A percentile compares a stretch with the other conserved stretches of the same genome.
Evolutionary conservation across 2,888 invertebrate genomes (phyloP).

Genomic region (Habrosyne pyritoides): DNA sequence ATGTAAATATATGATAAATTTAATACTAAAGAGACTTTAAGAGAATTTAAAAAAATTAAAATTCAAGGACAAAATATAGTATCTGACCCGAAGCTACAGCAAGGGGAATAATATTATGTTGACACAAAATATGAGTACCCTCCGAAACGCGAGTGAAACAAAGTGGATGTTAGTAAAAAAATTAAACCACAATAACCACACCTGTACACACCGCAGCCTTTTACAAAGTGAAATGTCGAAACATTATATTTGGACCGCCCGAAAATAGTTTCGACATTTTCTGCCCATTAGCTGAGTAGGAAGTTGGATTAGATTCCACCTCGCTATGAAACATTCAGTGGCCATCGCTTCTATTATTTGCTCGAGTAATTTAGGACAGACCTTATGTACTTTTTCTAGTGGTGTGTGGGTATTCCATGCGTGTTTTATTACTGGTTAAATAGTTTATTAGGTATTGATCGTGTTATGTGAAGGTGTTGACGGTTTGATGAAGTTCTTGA

Average conservation of each 20-base stretch:
- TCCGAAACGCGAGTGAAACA: too few relatives aligned
- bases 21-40: too few relatives aligned
- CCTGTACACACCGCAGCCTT: neutral
- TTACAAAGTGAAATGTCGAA: constrained; percentile 19
- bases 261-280: constrained; percentile 27
- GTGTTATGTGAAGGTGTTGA: constrained; percentile 13
- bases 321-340: constrained; percentile 20
- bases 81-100: too few relatives aligned
- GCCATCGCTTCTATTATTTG: constrained; percentile 16
- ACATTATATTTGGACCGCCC: constrained; percentile 12
- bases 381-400: constrained; percentile 12
- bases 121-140: too few relatives aligned
- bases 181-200: neutral
- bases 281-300: constrained; percentile 14
- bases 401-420: constrained; percentile 16
- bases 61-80: too few relatives aligned
- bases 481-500: constrained; percentile 12
- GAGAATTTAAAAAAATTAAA: too few relatives aligned
- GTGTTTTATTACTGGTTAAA: constrained; percentile 27
- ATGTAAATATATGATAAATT: too few relatives aligned
- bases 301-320: constrained; percentile 5
- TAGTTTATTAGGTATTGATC: constrained; percentile 21
- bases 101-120: too few relatives aligned
- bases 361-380: constrained; percentile 22
- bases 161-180: neutral